phyloP scores from a whole-genome alignment of 2,113 vertebrate genomes.

The Podarcis muralis region DNA sequence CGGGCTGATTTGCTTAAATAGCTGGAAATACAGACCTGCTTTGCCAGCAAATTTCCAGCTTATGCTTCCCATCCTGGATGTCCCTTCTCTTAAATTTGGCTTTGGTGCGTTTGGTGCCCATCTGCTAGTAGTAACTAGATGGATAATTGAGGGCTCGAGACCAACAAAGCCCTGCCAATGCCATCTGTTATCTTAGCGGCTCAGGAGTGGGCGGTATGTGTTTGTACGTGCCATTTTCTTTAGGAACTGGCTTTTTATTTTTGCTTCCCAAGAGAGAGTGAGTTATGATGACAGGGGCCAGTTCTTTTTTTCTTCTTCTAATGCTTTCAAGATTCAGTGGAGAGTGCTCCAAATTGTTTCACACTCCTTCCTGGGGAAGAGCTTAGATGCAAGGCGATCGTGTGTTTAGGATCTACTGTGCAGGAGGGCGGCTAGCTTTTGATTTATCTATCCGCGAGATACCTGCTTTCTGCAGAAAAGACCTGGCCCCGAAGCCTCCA shows the following conservation, averaged over 20 bases:
- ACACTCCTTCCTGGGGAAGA: neutral
- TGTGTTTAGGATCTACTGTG: neutral
- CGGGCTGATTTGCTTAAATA: conserved; percentile 52
- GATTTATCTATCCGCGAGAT: neutral
- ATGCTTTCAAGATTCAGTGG: neutral
- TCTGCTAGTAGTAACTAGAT: conserved; percentile 74
- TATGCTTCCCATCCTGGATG: conserved; percentile 52
- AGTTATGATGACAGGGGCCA: neutral
- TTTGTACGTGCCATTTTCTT: conserved; percentile 52
- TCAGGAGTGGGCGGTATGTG: conserved; percentile 27
- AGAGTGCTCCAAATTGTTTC: neutral
- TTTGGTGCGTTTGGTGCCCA: conserved; percentile 60
- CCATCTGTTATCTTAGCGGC: conserved; percentile 69
- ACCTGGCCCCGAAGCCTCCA: neutral
- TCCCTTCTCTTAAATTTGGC: conserved; percentile 72
- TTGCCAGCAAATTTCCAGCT: conserved; percentile 64
- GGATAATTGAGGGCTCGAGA: conserved; percentile 65
- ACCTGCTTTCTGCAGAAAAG: neutral
- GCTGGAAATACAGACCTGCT: conserved; percentile 36
- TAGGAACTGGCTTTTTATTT: conserved; percentile 49
- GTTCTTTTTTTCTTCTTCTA: neutral
- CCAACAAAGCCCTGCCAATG: conserved; percentile 52
- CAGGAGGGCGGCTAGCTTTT: neutral
- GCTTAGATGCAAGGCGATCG: neutral
- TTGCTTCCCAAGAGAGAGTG: neutral